phyloP scores from a whole-genome alignment of 2,113 vertebrate species.

The Polypterus bichir region DNA sequence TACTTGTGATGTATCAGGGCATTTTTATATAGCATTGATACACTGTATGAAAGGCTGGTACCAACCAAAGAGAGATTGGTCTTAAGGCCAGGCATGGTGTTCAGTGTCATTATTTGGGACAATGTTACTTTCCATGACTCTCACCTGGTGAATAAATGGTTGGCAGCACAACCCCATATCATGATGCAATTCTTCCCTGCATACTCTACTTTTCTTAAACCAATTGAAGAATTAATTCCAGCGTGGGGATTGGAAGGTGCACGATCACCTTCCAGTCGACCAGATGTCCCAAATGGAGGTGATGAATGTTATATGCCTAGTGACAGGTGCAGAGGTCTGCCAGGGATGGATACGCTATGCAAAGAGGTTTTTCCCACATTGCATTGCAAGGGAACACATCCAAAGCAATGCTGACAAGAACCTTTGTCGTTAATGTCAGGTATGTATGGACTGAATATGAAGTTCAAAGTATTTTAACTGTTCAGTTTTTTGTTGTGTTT shows the following conservation, averaged over 20 bases:
- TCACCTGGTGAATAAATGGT: constrained; percentile 3
- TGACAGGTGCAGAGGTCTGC: constrained; percentile 6
- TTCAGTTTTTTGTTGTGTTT: too few species aligned
- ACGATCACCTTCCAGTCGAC: constrained; percentile 2
- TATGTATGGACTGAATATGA: too few species aligned
- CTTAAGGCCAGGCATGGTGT: constrained; percentile 9
- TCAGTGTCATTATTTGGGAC: background rate
- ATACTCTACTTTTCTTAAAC: constrained; percentile 2
- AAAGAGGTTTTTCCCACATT: too few species aligned
- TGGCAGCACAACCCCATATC: constrained; percentile 9
- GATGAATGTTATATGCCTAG: constrained; percentile 13
- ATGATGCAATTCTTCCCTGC: constrained; percentile 1
- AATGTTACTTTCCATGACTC: constrained; percentile 7
- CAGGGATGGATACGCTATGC: background rate
- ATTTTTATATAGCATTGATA: constrained; percentile 7
- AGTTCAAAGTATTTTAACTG: too few species aligned
- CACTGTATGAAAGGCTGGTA: background rate
- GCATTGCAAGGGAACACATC: too few species aligned
- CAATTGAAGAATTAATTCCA: constrained; percentile 3
- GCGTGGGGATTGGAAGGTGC: constrained; percentile 8
- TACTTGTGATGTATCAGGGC: background rate
- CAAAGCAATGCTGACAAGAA: too few species aligned
- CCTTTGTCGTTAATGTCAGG: too few species aligned
- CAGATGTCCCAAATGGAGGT: constrained; percentile 8
- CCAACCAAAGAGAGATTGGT: constrained; percentile 6